These are phyloP conservation scores for Yponomeuta evonymella DNA, from an alignment of 2,888 invertebrate species.

Conservation along the genomic window DNA sequence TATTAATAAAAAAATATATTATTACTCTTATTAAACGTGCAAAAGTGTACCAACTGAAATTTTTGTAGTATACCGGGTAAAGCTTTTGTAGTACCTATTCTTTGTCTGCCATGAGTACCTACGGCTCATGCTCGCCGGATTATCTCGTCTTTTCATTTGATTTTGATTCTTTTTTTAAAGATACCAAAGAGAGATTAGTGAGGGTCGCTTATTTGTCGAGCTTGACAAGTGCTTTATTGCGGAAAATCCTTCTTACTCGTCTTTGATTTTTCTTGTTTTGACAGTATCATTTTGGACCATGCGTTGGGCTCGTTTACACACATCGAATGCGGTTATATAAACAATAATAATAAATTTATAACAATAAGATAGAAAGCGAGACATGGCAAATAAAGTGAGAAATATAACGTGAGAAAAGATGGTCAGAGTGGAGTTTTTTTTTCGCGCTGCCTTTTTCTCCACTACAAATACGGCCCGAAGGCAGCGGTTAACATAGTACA, in stretches of 20 bases:
- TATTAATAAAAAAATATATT: too few species aligned
- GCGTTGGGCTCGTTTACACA: neutral
- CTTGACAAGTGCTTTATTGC: slow-evolving; percentile 24
- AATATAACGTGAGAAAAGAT: too few species aligned
- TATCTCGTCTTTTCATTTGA: slow-evolving; percentile 47
- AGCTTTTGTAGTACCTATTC: neutral
- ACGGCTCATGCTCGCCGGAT: slow-evolving; percentile 41
- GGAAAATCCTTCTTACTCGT: neutral
- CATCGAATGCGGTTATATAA: too few species aligned
- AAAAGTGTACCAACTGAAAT: neutral
- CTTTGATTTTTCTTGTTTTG: neutral
- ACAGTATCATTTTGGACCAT: neutral
- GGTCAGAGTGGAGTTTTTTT: too few species aligned
- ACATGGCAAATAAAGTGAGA: too few species aligned
- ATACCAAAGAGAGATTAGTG: slow-evolving; percentile 48
- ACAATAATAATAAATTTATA: too few species aligned
- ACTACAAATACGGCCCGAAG: too few species aligned
- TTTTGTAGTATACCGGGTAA: neutral
- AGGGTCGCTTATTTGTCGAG: slow-evolving; percentile 37
- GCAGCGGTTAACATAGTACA: too few species aligned
- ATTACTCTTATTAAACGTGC: too few species aligned
- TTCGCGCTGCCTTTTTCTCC: too few species aligned
- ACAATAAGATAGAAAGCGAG: too few species aligned
- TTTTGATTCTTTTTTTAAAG: slow-evolving; percentile 54
- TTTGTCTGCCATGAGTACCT: neutral